A percentile compares a stretch with the other conserved stretches of the same genome.
Conservation (phyloP, 2,888 invertebrate species). For the Adela reaumurella region DNA sequence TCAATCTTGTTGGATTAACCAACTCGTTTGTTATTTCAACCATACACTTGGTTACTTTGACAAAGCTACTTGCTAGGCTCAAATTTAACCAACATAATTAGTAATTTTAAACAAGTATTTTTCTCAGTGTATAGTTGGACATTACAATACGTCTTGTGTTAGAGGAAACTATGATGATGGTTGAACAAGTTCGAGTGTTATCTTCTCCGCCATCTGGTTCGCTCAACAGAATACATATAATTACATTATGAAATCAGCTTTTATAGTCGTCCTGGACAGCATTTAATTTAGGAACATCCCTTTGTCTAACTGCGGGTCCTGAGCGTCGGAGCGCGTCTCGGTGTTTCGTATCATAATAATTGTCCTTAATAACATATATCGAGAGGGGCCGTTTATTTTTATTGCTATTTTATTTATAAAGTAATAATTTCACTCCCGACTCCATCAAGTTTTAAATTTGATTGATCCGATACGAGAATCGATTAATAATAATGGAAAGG, state of each 20-base stretch:
- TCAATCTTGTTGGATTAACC: too few relatives aligned
- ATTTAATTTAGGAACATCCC: not conserved
- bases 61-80: too few relatives aligned
- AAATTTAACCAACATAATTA: too few relatives aligned
- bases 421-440: conserved; percentile 51
- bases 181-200: not conserved
- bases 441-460: conserved; percentile 54
- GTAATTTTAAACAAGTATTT: too few relatives aligned
- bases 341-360: conserved; percentile 43
- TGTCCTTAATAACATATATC: conserved; percentile 56
- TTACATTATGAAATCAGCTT: not conserved
- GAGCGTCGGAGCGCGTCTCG: conserved; percentile 28
- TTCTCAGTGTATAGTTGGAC: too few relatives aligned
- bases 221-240: not conserved
- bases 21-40: too few relatives aligned
- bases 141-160: too few relatives aligned
- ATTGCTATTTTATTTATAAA: conserved; percentile 59
- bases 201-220: not conserved
- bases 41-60: too few relatives aligned
- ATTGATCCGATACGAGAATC: conserved; percentile 56
- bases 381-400: conserved; percentile 49
- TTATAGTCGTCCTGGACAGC: not conserved
- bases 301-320: not conserved
- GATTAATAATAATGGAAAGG: conserved; percentile 44
- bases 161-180: too few relatives aligned